Conservation (phyloP, 2,888 invertebrate genomes). For the Tetragonisca angustula region DNA sequence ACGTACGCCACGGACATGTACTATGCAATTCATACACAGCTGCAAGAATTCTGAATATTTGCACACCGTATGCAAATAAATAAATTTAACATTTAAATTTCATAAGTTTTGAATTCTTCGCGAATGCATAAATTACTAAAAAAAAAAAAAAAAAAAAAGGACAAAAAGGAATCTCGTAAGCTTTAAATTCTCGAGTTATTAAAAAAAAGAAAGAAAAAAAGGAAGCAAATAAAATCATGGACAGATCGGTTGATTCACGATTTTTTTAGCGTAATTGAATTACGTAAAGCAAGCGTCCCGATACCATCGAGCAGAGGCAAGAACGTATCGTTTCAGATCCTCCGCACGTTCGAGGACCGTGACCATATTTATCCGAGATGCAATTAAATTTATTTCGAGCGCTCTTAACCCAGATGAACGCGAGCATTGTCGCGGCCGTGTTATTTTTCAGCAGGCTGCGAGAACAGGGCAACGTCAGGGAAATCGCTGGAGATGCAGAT, state of each 20-base stretch:
- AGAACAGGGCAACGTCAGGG: slow-evolving; percentile 2
- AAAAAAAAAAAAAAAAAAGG: not conserved
- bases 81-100: no score
- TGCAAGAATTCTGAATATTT: no score
- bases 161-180: not conserved
- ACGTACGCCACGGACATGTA: no score
- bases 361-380: not conserved
- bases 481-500: slow-evolving; percentile 40
- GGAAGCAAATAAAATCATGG: not conserved
- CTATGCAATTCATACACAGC: no score
- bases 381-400: not conserved
- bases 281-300: not conserved
- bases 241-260: not conserved
- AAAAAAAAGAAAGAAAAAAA: not conserved
- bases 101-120: not conserved
- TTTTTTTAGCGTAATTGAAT: not conserved
- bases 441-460: slow-evolving; percentile 28
- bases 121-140: not conserved
- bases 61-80: no score
- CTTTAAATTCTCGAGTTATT: no score
- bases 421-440: not conserved
- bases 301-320: not conserved
- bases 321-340: not conserved
- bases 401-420: not conserved
- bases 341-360: not conserved